Conservation (phyloP, 2,888 invertebrate species). For the Autographa pulchrina region DNA sequence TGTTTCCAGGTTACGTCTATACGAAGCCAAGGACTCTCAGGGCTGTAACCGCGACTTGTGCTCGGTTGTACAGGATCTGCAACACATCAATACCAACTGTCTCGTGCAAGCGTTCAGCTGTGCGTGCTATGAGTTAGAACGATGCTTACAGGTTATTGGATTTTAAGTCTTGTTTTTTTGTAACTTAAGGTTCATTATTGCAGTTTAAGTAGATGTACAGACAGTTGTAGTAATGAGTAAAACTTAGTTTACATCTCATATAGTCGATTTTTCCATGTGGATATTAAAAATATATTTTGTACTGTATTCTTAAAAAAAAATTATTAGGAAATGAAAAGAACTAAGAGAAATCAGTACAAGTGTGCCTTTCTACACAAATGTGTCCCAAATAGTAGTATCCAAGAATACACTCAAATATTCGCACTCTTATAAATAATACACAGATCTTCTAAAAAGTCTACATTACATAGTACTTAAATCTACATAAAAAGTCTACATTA, state of each 20-base stretch:
- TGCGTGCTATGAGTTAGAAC: conserved; percentile 72
- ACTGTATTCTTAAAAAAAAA: too few species aligned
- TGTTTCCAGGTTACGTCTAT: conserved; percentile 80
- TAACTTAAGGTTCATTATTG: neutral
- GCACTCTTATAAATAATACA: too few species aligned
- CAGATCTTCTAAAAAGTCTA: neutral
- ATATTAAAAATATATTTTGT: too few species aligned
- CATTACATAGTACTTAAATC: too few species aligned
- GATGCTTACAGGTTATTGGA: conserved; percentile 79
- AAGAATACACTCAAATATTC: neutral
- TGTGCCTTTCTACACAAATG: too few species aligned
- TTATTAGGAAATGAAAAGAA: too few species aligned
- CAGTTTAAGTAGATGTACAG: neutral
- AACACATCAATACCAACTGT: conserved; percentile 83
- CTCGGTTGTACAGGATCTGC: conserved; percentile 77
- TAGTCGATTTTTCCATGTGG: too few species aligned
- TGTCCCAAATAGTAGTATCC: neutral
- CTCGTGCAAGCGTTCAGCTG: conserved; percentile 79
- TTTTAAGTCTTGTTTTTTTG: conserved; percentile 12
- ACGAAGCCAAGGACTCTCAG: conserved; percentile 67
- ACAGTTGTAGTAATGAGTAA: neutral
- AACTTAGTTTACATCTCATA: too few species aligned
- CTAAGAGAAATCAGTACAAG: too few species aligned
- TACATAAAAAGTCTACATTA: too few species aligned
- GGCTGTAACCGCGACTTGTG: conserved; percentile 71